Evolutionary conservation across 2,888 invertebrate species (phyloP).

Genomic region (Schrankia costaestrigalis): DNA sequence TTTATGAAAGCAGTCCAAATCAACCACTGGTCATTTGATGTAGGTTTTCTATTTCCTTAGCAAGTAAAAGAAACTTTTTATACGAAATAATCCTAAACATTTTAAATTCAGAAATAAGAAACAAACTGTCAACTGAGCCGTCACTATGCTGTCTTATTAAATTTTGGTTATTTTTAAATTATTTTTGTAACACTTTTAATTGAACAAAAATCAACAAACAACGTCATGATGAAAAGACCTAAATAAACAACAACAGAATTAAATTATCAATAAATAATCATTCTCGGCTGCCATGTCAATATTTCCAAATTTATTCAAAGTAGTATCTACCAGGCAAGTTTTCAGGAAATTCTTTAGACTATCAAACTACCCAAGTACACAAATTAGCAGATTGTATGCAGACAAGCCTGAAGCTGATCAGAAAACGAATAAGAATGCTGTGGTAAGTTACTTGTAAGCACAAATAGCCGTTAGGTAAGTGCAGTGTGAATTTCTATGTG

Average conservation of each 20-base stretch:
- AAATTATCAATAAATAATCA: slow-evolving; percentile 21
- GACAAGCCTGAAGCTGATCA: slow-evolving; percentile 50
- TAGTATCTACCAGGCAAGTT: slow-evolving; percentile 30
- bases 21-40: no score
- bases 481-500: no score
- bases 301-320: slow-evolving; percentile 42
- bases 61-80: no score
- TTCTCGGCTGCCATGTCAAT: slow-evolving; percentile 50
- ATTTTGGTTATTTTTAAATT: slow-evolving; percentile 24
- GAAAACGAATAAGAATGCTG: slow-evolving; percentile 40
- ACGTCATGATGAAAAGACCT: slow-evolving; percentile 41
- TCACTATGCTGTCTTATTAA: slow-evolving; percentile 47
- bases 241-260: slow-evolving; percentile 26
- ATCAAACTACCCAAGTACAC: slow-evolving; percentile 24
- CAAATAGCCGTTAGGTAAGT: no score
- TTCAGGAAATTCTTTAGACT: slow-evolving; percentile 25
- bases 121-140: slow-evolving; percentile 33
- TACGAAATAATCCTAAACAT: neutral
- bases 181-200: slow-evolving; percentile 31
- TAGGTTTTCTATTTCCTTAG: no score
- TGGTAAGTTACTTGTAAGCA: slow-evolving; percentile 39
- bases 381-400: slow-evolving; percentile 36
- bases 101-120: slow-evolving; percentile 40
- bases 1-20: no score
- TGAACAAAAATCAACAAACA: no score